Base-by-base conservation (phyloP, 2,797 vertebrate species). In the Otus scops region DNA sequence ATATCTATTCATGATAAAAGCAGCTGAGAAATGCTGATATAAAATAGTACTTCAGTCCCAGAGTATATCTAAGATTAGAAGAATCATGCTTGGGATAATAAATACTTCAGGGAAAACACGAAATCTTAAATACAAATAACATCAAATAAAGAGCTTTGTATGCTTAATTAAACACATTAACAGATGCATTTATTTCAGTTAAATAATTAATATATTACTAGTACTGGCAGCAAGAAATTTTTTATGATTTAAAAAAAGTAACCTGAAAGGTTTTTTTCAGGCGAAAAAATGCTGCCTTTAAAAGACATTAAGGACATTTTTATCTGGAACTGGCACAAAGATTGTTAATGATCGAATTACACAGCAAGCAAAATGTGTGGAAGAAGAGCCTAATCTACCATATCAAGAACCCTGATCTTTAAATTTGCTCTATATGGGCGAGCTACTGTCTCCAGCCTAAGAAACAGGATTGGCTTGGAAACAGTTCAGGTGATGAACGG, bases 1-100 rank as follows among this genome's bases (percentile, higher is more conserved):
- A 92, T 91, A 98, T 95, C 95, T 97, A 60, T 98, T 97, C 96
- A 95, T 94, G 98, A 97, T 97, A 97, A 97, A 97, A 85, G 94
- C 57, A 88, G n/a, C 89, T 96, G 94, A 95, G 96, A 81, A 94
- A 87, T 59, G 60, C 83, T 78, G 85, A 92, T 96, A 43, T 82
- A 95, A 92, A 92, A 89, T 82, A 94, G 57, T 65, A 67, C 53
- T 95, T 92, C 61, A 74, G 56, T 92, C 82, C 60, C 95, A 86
- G 70, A 95, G 68, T 94, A 74, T 95, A 92, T 83, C 92, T 97
- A 96, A 96, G 89, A 96, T 97, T 74, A 97, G 86, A 96, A 92
- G 89, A 96, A 88, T 92, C 88, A 85, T 59, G 89, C 80, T 70
- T 91, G 28, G 57, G 85, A 88, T 97, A 96, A 96, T 97, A 98